Conservation (phyloP, 2,113 vertebrate genomes). For the Hepsetus odoe region DNA sequence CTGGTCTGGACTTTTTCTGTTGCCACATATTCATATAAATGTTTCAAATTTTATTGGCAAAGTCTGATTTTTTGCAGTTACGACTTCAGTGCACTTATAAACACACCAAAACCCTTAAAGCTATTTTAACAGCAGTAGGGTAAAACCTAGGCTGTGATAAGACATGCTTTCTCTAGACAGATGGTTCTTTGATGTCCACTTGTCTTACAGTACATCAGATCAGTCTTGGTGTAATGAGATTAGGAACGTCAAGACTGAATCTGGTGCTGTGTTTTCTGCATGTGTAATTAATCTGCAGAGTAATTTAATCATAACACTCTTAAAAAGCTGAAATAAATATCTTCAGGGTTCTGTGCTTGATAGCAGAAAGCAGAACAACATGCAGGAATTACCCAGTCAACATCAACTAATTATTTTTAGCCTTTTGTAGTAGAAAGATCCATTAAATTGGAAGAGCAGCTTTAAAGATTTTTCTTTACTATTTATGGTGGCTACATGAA, state of each 20-base stretch:
- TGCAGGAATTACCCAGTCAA: constrained; percentile 1
- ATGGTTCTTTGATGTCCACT: constrained; percentile 13
- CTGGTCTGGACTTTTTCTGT: neutral
- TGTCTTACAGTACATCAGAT: neutral
- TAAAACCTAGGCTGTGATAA: neutral
- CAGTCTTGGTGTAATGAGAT: constrained; percentile 3
- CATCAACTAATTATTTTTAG: neutral
- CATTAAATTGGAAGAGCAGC: neutral
- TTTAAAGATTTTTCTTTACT: neutral
- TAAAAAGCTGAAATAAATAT: neutral
- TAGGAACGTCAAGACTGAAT: neutral
- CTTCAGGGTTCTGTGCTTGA: neutral
- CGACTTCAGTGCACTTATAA: neutral
- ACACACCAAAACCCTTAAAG: neutral
- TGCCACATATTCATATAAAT: neutral
- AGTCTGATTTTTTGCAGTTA: neutral
- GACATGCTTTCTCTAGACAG: neutral
- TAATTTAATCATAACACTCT: neutral
- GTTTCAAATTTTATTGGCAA: neutral
- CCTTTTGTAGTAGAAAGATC: neutral
- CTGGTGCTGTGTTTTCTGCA: neutral
- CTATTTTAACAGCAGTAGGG: neutral
- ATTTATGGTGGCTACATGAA: neutral
- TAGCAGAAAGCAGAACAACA: neutral
- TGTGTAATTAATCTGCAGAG: neutral